Conservation (phyloP, 2,888 invertebrate genomes). For the Dasysyrphus albostriatus region DNA sequence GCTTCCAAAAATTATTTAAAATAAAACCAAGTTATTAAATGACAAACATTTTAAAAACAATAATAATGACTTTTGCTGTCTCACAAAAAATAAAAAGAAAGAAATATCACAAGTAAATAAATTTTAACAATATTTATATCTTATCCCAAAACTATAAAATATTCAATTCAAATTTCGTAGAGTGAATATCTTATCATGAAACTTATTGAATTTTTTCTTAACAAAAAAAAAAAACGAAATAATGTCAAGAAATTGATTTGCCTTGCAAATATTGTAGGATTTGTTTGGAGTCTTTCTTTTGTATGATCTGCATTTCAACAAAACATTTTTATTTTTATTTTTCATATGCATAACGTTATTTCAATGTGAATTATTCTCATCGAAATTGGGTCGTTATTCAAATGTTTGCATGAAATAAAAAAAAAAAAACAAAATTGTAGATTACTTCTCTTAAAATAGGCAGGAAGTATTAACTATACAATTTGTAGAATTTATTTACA, state of each 20-base stretch:
- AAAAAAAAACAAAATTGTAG: background rate
- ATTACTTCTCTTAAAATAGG: background rate
- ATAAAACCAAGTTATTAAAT: no score
- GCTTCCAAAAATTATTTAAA: no score
- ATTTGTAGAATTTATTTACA: background rate
- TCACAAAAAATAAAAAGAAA: background rate
- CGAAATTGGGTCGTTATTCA: constrained; percentile 2
- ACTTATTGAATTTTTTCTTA: background rate
- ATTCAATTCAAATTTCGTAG: constrained; percentile 25
- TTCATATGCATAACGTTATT: background rate
- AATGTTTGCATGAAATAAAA: background rate
- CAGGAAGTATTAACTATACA: background rate
- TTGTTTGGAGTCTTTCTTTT: background rate
- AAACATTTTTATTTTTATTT: background rate
- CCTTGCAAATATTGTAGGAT: constrained; percentile 22
- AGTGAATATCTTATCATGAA: constrained; percentile 27
- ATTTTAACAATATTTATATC: background rate
- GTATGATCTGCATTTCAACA: constrained; percentile 22
- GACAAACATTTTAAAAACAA: no score
- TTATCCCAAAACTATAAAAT: constrained; percentile 7
- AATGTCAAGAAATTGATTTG: constrained; percentile 30
- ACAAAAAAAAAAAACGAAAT: background rate
- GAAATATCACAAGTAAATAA: background rate
- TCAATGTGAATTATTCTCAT: background rate
- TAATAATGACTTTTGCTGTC: no score